phyloP scores from a whole-genome alignment of 2,888 invertebrate genomes.

The Rhamnusium bicolor region DNA sequence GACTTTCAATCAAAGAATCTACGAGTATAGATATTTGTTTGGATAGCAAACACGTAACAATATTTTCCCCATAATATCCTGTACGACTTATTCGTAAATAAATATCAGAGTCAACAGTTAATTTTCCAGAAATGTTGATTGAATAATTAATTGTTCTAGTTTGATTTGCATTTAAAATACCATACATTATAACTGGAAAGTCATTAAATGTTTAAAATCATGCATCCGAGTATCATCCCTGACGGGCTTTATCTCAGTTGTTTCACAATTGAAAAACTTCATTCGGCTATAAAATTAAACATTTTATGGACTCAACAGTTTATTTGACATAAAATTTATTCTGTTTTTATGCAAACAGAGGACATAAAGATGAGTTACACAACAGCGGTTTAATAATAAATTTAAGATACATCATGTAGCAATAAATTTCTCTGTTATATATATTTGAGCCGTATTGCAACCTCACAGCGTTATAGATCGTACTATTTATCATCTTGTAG shows the following conservation, averaged over 20 bases:
- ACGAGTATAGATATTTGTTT: no score
- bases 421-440: conserved; percentile 14
- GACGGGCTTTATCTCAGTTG: not conserved
- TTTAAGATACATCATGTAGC: conserved; percentile 17
- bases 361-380: conserved; percentile 8
- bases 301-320: conserved; percentile 14
- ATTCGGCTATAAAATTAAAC: conserved; percentile 17
- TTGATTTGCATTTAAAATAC: not conserved
- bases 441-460: conserved; percentile 6
- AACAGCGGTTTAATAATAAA: conserved; percentile 8
- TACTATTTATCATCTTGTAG: conserved; percentile 15
- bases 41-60: no score
- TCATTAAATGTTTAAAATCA: not conserved
- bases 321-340: not conserved
- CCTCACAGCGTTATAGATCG: conserved; percentile 13
- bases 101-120: not conserved
- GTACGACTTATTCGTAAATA: not conserved
- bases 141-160: not conserved
- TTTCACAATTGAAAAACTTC: conserved; percentile 2
- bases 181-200: not conserved
- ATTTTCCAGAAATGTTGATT: not conserved
- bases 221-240: not conserved
- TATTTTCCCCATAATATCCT: no score
- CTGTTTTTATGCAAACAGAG: conserved; percentile 17
- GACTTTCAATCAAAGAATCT: no score